phyloP scores from a whole-genome alignment of 2,888 invertebrate species.

The Drosophila yooni region DNA sequence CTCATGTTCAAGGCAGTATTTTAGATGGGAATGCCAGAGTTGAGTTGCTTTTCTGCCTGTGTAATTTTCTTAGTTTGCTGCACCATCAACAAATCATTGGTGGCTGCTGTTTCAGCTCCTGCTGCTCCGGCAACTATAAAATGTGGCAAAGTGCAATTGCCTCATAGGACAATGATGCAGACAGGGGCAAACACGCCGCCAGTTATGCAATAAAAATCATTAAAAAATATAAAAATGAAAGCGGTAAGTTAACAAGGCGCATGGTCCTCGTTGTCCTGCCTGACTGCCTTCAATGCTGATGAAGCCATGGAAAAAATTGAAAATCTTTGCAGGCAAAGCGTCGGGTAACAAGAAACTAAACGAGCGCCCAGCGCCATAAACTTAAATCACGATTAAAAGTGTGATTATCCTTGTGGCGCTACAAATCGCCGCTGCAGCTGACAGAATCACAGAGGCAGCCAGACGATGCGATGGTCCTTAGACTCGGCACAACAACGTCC shows the following conservation, averaged over 20 bases:
- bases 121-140: constrained; percentile 58
- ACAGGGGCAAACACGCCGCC: constrained; percentile 44
- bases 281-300: constrained; percentile 32
- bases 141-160: constrained; percentile 82
- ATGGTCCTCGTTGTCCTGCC: constrained; percentile 5
- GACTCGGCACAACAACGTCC: constrained; percentile 36
- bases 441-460: constrained; percentile 52
- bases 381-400: constrained; percentile 85
- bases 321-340: constrained; percentile 41
- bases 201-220: constrained; percentile 80
- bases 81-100: constrained; percentile 53
- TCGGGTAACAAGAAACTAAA: constrained; percentile 73
- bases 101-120: constrained; percentile 15
- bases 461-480: constrained; percentile 32
- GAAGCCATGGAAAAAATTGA: constrained; percentile 61
- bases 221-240: constrained; percentile 80
- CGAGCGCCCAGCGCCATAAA: constrained; percentile 80
- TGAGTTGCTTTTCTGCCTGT: constrained; percentile 12
- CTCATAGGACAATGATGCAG: constrained; percentile 55
- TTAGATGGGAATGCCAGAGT: constrained; percentile 6
- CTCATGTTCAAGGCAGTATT: constrained; percentile 12
- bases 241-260: constrained; percentile 71
- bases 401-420: constrained; percentile 84
- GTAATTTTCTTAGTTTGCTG: constrained; percentile 10
- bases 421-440: constrained; percentile 83